Evolutionary conservation across 2,888 invertebrate species (phyloP).

Genomic region (Scaptomyza polygonia): DNA sequence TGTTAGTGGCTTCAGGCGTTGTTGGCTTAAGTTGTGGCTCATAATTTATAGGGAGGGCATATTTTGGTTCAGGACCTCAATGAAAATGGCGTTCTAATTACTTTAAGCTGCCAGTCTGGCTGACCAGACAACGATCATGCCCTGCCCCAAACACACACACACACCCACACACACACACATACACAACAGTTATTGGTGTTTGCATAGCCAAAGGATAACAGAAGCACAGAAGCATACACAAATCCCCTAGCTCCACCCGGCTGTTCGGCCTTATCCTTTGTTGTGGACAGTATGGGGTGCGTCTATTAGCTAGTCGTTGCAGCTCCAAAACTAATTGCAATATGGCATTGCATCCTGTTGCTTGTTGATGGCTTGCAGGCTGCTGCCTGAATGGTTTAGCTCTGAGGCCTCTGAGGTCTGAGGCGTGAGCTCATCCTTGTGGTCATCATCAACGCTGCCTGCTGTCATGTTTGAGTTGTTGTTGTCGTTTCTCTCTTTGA

Average conservation of each 20-base stretch:
- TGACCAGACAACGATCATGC: constrained; percentile 28
- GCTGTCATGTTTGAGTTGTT: constrained; percentile 65
- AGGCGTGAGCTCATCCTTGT: constrained; percentile 37
- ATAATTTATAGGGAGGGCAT: constrained; percentile 62
- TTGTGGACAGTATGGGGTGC: constrained; percentile 31
- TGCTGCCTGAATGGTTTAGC: background rate
- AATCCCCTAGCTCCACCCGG: no score
- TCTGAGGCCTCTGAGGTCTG: no score
- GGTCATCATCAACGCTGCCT: constrained; percentile 52
- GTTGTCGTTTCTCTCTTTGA: constrained; percentile 6
- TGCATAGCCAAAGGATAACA: constrained; percentile 43
- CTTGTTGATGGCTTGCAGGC: constrained; percentile 23
- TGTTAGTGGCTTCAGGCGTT: constrained; percentile 38
- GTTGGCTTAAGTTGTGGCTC: constrained; percentile 62
- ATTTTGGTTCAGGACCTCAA: constrained; percentile 14
- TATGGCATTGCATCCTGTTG: constrained; percentile 71
- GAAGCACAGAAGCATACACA: background rate
- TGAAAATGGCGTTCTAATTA: constrained; percentile 71
- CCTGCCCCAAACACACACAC: constrained; percentile 12
- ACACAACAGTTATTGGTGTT: constrained; percentile 58
- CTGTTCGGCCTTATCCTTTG: constrained; percentile 33
- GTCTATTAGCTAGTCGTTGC: constrained; percentile 61
- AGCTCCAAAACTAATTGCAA: constrained; percentile 72
- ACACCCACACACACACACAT: constrained; percentile 13
- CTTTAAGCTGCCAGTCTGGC: constrained; percentile 69